These are phyloP conservation scores for Chaetogeoica ovagalla DNA, from an alignment of 2,888 invertebrate genomes.

Conservation along the genomic window DNA sequence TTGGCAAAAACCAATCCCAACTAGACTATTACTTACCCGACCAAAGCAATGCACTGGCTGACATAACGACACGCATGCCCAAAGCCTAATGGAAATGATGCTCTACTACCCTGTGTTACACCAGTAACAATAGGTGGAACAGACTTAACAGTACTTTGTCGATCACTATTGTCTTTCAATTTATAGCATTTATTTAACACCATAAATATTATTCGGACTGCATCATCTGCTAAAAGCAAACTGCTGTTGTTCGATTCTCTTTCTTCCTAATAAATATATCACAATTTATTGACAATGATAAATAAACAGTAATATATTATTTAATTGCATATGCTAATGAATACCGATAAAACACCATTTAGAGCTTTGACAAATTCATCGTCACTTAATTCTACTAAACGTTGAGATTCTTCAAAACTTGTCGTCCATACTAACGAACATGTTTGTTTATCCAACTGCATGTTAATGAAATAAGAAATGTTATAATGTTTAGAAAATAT, in stretches of 20 bases:
- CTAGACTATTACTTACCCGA: constrained; percentile 70
- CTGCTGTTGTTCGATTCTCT: constrained; percentile 48
- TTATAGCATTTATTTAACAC: constrained; percentile 38
- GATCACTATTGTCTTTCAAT: constrained; percentile 38
- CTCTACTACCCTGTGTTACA: constrained; percentile 70
- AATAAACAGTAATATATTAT: background rate
- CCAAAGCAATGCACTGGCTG: constrained; percentile 75
- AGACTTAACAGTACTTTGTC: constrained; percentile 28
- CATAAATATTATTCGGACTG: constrained; percentile 23
- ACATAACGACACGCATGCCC: constrained; percentile 87
- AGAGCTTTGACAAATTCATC: constrained; percentile 85
- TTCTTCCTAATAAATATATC: constrained; percentile 52
- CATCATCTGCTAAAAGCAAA: constrained; percentile 43
- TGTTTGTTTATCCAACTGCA: constrained; percentile 68
- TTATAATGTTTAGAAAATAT: background rate
- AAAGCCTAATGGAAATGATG: constrained; percentile 89
- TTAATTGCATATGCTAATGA: background rate
- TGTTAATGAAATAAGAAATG: constrained; percentile 55
- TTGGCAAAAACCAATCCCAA: background rate
- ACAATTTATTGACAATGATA: constrained; percentile 11
- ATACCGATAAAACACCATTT: constrained; percentile 75
- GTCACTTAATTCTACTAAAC: constrained; percentile 70
- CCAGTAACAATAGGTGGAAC: constrained; percentile 71
- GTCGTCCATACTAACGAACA: constrained; percentile 97
- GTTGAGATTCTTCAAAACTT: constrained; percentile 72